These are phyloP conservation scores for Dicycla oo DNA, from an alignment of 2,888 invertebrate species.

Conservation along the genomic window DNA sequence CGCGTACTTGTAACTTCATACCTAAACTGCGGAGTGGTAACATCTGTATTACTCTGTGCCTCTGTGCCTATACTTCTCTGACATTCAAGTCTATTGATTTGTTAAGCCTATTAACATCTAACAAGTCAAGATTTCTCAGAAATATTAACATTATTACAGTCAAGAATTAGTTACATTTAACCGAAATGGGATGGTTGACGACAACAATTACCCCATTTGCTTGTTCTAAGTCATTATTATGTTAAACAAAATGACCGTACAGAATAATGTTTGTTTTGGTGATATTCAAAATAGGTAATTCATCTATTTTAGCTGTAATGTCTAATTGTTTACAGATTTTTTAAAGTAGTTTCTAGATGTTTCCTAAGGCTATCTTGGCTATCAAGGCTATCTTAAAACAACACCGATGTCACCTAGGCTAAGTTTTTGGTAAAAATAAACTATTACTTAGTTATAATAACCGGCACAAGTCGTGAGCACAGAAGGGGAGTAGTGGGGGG, in stretches of 20 bases:
- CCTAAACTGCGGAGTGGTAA: too few species aligned
- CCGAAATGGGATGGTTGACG: conserved; percentile 44
- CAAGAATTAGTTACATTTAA: conserved; percentile 37
- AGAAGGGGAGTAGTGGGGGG: too few species aligned
- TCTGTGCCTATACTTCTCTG: too few species aligned
- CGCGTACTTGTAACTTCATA: too few species aligned
- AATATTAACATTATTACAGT: conserved; percentile 36
- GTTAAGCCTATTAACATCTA: conserved; percentile 21
- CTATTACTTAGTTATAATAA: too few species aligned
- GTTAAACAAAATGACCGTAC: conserved; percentile 15
- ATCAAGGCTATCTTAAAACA: too few species aligned
- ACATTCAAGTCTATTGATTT: conserved; percentile 7
- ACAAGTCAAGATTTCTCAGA: conserved; percentile 22
- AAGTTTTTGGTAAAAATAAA: too few species aligned
- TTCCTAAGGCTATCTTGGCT: not conserved
- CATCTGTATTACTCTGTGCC: too few species aligned
- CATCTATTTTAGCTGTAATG: not conserved
- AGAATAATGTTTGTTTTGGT: conserved; percentile 18
- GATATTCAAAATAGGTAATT: not conserved
- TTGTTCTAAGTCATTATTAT: conserved; percentile 23
- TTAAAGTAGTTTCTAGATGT: not conserved
- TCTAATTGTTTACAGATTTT: not conserved
- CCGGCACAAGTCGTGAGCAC: too few species aligned
- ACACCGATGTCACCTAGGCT: too few species aligned
- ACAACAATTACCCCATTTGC: conserved; percentile 38